Percentiles rank a stretch among this genome's conserved stretches.
phyloP scores from a whole-genome alignment of 2,888 invertebrate species.

The Agrotis ipsilon region DNA sequence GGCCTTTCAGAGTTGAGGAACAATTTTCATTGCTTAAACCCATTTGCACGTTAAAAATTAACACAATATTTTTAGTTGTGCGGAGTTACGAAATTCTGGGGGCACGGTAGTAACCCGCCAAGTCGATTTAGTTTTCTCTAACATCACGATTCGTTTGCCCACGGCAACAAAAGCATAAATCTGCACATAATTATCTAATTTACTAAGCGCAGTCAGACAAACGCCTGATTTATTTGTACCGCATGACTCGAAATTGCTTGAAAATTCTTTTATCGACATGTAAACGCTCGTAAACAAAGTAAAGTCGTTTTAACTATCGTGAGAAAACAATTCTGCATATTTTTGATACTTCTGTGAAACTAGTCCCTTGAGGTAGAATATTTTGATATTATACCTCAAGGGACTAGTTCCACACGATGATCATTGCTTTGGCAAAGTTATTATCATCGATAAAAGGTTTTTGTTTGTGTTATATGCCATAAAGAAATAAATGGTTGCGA shows the following conservation, averaged over 20 bases:
- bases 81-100: not conserved
- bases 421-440: too few relatives aligned
- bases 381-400: too few relatives aligned
- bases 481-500: conserved; percentile 20
- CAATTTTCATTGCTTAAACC: conserved; percentile 8
- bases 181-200: conserved; percentile 11
- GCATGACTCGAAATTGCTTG: not conserved
- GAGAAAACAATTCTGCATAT: conserved; percentile 14
- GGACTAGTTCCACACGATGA: too few relatives aligned
- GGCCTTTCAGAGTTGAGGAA: conserved; percentile 42
- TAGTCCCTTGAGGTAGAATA: conserved; percentile 45
- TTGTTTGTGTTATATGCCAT: not conserved
- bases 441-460: conserved; percentile 13
- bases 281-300: conserved; percentile 39
- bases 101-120: too few relatives aligned
- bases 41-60: conserved; percentile 14
- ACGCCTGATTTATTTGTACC: conserved; percentile 5
- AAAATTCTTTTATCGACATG: conserved; percentile 30
- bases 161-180: not conserved
- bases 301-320: conserved; percentile 9
- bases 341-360: conserved; percentile 23
- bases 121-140: not conserved
- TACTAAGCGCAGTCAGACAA: conserved; percentile 13
- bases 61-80: conserved; percentile 1
- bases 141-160: not conserved